phyloP scores from a whole-genome alignment of 2,797 vertebrate species.

The Neosalanx taihuensis region DNA sequence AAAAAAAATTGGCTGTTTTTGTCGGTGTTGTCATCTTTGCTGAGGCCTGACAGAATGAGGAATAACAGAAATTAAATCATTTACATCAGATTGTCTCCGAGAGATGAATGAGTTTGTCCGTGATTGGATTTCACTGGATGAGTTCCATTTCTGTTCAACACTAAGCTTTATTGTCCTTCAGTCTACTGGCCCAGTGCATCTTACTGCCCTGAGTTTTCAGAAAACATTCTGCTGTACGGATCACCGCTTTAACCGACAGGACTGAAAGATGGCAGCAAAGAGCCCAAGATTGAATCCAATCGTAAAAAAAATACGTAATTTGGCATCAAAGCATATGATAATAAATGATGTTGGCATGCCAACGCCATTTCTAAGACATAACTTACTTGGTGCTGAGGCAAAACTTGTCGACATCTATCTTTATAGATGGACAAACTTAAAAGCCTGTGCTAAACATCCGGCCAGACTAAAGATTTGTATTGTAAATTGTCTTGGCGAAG shows the following conservation, averaged over 20 bases:
- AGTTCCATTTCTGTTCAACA: background rate
- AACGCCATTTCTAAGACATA: too few species aligned
- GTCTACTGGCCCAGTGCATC: background rate
- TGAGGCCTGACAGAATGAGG: background rate
- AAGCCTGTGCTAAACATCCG: background rate
- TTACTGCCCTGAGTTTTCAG: background rate
- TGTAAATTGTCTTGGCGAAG: too few species aligned
- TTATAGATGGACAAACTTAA: background rate
- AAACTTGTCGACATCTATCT: background rate
- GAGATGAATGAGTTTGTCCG: background rate
- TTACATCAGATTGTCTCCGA: background rate
- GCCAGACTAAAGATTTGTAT: background rate
- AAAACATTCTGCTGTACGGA: background rate
- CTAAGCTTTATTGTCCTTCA: slow-evolving; percentile 5
- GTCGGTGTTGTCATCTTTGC: background rate
- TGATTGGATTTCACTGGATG: slow-evolving; percentile 1
- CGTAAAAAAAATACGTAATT: background rate
- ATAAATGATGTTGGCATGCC: too few species aligned
- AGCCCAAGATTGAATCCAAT: background rate
- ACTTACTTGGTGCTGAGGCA: background rate
- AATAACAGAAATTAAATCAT: background rate
- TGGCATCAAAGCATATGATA: too few species aligned
- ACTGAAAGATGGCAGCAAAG: background rate
- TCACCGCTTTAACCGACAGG: background rate
- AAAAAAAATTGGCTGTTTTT: background rate